These are phyloP conservation scores for Chromobotia macracanthus DNA, from an alignment of 2,797 vertebrate species.

Conservation along the genomic window DNA sequence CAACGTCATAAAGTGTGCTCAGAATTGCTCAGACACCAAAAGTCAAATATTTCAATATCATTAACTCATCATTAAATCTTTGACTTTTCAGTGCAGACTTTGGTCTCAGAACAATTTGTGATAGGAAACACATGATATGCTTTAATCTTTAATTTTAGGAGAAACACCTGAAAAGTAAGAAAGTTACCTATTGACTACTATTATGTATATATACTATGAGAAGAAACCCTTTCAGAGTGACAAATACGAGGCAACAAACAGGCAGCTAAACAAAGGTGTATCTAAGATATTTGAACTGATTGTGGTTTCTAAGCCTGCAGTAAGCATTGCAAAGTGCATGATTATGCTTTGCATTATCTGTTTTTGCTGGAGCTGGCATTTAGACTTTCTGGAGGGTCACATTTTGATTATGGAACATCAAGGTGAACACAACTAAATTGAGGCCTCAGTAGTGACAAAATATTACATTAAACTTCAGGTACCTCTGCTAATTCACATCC, in stretches of 20 bases:
- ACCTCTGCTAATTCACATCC: slow-evolving; percentile 40
- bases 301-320: slow-evolving; percentile 53
- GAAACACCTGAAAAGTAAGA: not conserved
- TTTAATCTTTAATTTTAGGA: not conserved
- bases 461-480: slow-evolving; percentile 48
- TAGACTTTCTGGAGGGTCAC: slow-evolving; percentile 1
- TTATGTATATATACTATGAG: not conserved
- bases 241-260: slow-evolving; percentile 11
- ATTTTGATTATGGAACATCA: slow-evolving; percentile 27
- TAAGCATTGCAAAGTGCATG: slow-evolving; percentile 42
- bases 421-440: slow-evolving; percentile 22
- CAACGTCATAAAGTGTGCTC: too few relatives aligned
- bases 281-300: slow-evolving; percentile 50
- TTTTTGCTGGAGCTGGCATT: not conserved
- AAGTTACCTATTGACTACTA: not conserved
- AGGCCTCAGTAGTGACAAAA: slow-evolving; percentile 33
- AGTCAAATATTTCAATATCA: not conserved
- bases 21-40: not conserved
- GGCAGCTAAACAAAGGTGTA: slow-evolving; percentile 29
- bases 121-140: not conserved
- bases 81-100: not conserved
- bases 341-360: slow-evolving; percentile 41
- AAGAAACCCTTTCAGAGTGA: slow-evolving; percentile 9
- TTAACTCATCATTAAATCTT: too few relatives aligned
- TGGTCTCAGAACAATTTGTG: not conserved